These are phyloP conservation scores for Trachythela sp. DNA, from an alignment of 64 coral and sea anemone genomes.

Conservation along the genomic window DNA sequence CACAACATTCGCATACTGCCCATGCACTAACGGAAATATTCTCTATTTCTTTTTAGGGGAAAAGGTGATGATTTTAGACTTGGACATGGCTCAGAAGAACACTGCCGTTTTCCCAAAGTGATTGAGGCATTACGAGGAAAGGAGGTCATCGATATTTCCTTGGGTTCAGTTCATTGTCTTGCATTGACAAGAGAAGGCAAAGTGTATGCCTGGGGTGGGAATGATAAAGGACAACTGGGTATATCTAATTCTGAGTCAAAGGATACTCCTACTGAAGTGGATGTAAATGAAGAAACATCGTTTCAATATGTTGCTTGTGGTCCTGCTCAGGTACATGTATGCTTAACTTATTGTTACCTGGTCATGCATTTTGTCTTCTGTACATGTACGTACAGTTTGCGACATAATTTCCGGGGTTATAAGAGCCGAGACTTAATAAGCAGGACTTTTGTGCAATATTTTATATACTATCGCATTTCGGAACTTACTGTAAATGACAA, in stretches of 20 bases:
- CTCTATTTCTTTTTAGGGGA: conserved; percentile 54
- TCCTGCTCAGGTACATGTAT: conserved; percentile 72
- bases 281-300: conserved; percentile 54
- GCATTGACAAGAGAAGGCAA: conserved; percentile 78
- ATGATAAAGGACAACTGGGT: conserved; percentile 94
- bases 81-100: conserved; percentile 86
- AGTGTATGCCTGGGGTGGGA: conserved; percentile 82
- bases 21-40: not conserved
- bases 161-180: conserved; percentile 91
- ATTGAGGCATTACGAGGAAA: conserved; percentile 79
- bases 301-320: conserved; percentile 88
- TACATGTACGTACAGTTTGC: no score
- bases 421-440: no score
- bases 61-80: conserved; percentile 92
- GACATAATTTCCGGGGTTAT: no score
- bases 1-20: no score
- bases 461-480: no score
- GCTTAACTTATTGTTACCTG: no score
- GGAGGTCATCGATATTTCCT: conserved; percentile 77
- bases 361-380: no score
- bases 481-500: no score
- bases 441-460: no score
- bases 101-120: conserved; percentile 72
- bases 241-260: conserved; percentile 53
- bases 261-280: conserved; percentile 56